Evolutionary conservation across 2,888 invertebrate genomes (phyloP).

Genomic region (Eilema griseolum): DNA sequence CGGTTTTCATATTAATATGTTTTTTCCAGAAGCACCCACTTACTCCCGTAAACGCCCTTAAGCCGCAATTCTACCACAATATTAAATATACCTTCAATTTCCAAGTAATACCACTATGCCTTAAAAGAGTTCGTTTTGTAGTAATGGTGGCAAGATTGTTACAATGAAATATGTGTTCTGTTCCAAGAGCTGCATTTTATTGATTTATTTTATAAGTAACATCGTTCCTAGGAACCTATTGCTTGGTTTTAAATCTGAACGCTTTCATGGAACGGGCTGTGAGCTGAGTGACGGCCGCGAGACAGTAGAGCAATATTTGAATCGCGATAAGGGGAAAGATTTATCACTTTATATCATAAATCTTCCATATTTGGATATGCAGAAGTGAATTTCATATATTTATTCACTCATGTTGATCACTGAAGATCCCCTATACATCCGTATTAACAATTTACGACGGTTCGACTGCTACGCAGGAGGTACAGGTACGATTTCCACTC

Average conservation of each 20-base stretch:
- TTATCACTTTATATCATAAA: too few relatives aligned
- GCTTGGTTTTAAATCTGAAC: not conserved
- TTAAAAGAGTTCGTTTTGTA: not conserved
- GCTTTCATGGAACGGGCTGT: not conserved
- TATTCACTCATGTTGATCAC: too few relatives aligned
- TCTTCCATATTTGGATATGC: too few relatives aligned
- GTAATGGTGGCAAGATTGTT: constrained; percentile 8
- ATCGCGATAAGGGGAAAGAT: not conserved
- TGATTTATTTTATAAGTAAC: not conserved
- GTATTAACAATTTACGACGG: too few relatives aligned
- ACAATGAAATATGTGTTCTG: constrained; percentile 34
- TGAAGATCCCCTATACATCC: too few relatives aligned
- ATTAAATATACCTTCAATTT: not conserved
- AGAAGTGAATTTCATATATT: too few relatives aligned
- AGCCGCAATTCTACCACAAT: too few relatives aligned
- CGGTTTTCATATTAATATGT: too few relatives aligned
- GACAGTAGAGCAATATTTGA: constrained; percentile 4
- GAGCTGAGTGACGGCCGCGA: not conserved
- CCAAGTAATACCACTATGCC: constrained; percentile 21
- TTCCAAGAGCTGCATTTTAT: not conserved
- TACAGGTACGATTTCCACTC: too few relatives aligned
- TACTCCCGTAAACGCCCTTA: too few relatives aligned
- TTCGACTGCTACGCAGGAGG: too few relatives aligned
- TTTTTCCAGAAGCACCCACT: too few relatives aligned
- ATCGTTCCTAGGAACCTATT: constrained; percentile 8